phyloP scores from a whole-genome alignment of 2,113 vertebrate species.

The Pangasianodon hypophthalmus region DNA sequence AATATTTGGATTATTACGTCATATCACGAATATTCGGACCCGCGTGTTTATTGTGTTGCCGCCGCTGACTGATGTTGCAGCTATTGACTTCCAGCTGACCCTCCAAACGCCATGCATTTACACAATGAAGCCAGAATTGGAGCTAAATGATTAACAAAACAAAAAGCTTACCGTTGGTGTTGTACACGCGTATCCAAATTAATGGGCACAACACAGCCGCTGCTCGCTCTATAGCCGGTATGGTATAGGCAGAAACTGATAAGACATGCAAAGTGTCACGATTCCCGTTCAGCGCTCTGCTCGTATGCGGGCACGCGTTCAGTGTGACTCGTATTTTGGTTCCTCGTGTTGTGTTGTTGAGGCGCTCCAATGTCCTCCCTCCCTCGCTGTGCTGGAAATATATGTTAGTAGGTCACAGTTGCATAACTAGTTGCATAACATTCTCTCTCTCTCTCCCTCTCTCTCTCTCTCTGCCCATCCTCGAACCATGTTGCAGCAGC shows the following conservation, averaged over 20 bases:
- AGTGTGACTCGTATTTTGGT: conserved; percentile 63
- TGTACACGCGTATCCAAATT: conserved; percentile 42
- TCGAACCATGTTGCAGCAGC: conserved; percentile 61
- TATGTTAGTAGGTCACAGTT: conserved; percentile 86
- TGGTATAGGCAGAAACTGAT: conserved; percentile 19
- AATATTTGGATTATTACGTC: background rate
- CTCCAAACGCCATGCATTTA: background rate
- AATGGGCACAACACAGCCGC: background rate
- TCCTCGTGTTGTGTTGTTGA: conserved; percentile 69
- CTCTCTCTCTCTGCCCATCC: conserved; percentile 55
- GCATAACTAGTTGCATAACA: conserved; percentile 79
- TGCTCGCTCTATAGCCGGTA: conserved; percentile 17
- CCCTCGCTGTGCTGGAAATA: conserved; percentile 69
- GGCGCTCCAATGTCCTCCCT: conserved; percentile 63
- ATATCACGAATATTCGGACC: background rate
- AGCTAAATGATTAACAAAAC: background rate
- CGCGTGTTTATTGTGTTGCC: conserved; percentile 11
- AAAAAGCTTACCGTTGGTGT: conserved; percentile 30
- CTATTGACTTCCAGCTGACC: conserved; percentile 6
- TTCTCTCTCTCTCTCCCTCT: conserved; percentile 65
- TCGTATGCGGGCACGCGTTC: conserved; percentile 59
- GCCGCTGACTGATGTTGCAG: background rate
- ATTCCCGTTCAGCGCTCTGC: conserved; percentile 46
- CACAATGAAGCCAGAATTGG: background rate
- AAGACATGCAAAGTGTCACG: conserved; percentile 34